Conservation (phyloP, 2,888 invertebrate species). For the Tenthredo mesomela region DNA sequence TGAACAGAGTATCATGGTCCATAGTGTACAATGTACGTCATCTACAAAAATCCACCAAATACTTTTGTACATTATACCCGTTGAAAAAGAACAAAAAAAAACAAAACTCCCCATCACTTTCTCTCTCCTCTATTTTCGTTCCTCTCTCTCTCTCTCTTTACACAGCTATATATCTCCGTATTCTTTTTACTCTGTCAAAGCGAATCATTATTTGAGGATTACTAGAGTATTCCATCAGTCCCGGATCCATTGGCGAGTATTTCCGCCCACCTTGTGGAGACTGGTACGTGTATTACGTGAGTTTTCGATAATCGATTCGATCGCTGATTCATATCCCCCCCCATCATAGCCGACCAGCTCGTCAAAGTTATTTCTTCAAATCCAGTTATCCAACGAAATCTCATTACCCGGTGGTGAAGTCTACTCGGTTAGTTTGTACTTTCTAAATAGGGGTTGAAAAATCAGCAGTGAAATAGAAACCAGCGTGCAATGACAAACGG, state of each 20-base stretch:
- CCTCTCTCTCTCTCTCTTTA: neutral
- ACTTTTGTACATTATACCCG: neutral
- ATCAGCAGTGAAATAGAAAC: conserved; percentile 19
- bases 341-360: neutral
- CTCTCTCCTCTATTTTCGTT: neutral
- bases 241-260: conserved; percentile 21
- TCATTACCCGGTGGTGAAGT: neutral
- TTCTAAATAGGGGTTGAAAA: conserved; percentile 18
- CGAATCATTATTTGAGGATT: conserved; percentile 33
- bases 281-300: neutral
- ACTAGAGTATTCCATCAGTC: conserved; percentile 31
- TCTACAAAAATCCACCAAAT: neutral
- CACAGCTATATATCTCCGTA: neutral
- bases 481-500: neutral
- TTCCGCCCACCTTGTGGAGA: neutral
- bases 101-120: neutral
- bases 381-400: conserved; percentile 40
- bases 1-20: neutral
- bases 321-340: conserved; percentile 1
- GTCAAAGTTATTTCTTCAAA: conserved; percentile 18
- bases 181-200: conserved; percentile 12
- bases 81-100: neutral
- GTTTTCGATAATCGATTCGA: conserved; percentile 16
- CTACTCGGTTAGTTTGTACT: neutral
- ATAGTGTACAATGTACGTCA: neutral